Percentiles rank a stretch among this genome's conserved stretches.
Conservation (phyloP, 2,797 vertebrate genomes). For the Threskiornis aethiopicus region DNA sequence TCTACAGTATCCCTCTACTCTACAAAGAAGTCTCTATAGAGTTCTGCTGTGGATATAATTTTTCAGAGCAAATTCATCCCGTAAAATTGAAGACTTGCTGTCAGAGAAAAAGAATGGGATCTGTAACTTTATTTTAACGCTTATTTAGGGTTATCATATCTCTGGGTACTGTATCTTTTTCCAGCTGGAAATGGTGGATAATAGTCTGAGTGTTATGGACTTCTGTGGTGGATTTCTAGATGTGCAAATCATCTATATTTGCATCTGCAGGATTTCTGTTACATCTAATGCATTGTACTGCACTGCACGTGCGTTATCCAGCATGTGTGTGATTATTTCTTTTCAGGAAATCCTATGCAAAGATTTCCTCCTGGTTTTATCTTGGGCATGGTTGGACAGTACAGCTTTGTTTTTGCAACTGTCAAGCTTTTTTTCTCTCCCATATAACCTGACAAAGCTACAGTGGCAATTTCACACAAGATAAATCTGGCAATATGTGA, state of each 20-base stretch:
- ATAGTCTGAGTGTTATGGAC: neutral
- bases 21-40: neutral
- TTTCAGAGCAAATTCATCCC: neutral
- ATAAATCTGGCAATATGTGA: conserved; percentile 14
- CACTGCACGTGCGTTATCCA: neutral
- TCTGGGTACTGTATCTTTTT: neutral
- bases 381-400: neutral
- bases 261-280: neutral
- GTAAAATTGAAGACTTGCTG: neutral
- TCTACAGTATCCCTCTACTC: neutral
- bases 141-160: neutral
- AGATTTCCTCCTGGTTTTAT: neutral
- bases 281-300: neutral
- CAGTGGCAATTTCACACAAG: neutral
- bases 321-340: neutral
- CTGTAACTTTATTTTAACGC: neutral
- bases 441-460: neutral
- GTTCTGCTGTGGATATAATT: neutral
- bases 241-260: neutral
- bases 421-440: neutral
- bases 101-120: neutral
- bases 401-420: neutral
- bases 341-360: neutral
- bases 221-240: neutral
- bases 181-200: neutral